A percentile compares a stretch with the other conserved stretches of the same genome.
Evolutionary conservation across 2,113 vertebrate genomes (phyloP).

Genomic region (Jaculus jaculus): DNA sequence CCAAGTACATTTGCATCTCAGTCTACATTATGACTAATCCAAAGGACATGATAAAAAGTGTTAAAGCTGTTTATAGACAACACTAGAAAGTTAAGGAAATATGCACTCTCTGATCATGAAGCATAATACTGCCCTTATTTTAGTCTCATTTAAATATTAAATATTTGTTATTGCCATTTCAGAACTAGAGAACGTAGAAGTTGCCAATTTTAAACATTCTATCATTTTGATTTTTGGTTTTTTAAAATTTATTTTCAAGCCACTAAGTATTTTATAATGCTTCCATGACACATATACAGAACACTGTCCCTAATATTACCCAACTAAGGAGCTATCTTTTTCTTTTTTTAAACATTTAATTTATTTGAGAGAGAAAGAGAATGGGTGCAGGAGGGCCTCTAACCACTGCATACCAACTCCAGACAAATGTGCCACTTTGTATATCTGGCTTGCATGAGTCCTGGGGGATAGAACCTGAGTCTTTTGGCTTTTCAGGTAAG

Average conservation of each 20-base stretch:
- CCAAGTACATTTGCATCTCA: neutral
- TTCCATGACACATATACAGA: neutral
- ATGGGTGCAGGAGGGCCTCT: too few species aligned
- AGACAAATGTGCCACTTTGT: too few species aligned
- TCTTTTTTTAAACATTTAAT: neutral
- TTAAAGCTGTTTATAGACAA: neutral
- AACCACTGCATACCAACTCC: too few species aligned
- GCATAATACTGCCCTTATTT: neutral
- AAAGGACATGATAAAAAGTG: neutral
- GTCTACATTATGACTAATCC: neutral
- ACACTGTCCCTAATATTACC: neutral
- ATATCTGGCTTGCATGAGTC: too few species aligned
- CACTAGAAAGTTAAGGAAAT: neutral
- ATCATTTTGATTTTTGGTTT: neutral
- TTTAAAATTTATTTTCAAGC: neutral
- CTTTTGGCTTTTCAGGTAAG: too few species aligned
- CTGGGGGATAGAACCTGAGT: too few species aligned
- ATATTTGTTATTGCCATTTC: constrained; percentile 2
- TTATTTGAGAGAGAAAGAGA: too few species aligned
- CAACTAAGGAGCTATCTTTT: neutral
- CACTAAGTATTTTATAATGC: neutral
- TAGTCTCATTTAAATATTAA: constrained; percentile 27
- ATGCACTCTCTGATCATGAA: neutral
- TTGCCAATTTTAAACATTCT: neutral
- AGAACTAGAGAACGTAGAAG: neutral